Conservation (phyloP, 2,797 vertebrate genomes). For the Danionella dracula region DNA sequence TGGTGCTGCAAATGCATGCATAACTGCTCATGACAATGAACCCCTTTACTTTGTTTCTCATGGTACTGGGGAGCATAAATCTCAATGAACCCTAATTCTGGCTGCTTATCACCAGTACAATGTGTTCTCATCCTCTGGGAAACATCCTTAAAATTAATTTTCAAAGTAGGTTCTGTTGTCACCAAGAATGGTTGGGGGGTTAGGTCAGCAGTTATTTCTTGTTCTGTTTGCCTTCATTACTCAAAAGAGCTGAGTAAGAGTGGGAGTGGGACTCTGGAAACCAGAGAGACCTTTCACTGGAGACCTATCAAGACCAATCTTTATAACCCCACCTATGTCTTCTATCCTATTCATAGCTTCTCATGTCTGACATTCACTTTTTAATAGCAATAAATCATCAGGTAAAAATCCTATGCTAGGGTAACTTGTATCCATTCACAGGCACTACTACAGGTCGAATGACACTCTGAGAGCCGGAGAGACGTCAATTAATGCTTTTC, state of each 20-base stretch:
- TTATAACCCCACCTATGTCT: slow-evolving; percentile 40
- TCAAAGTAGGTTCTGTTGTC: slow-evolving; percentile 13
- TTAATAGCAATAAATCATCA: no score
- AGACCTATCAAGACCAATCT: slow-evolving; percentile 36
- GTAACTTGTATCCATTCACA: no score
- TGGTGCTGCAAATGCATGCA: no score
- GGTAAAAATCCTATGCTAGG: no score
- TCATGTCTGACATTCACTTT: no score
- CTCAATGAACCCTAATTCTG: slow-evolving; percentile 12
- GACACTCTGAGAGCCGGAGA: no score
- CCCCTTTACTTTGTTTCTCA: neutral
- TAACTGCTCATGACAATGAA: neutral
- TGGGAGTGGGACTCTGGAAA: slow-evolving; percentile 42
- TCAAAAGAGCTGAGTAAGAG: slow-evolving; percentile 46
- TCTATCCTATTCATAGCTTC: no score
- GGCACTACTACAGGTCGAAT: no score
- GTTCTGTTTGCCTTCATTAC: slow-evolving; percentile 42
- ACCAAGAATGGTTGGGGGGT: neutral
- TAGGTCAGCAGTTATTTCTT: slow-evolving; percentile 41
- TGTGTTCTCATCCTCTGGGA: slow-evolving; percentile 8
- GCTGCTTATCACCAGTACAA: neutral
- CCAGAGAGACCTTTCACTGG: slow-evolving; percentile 46
- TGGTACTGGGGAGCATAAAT: slow-evolving; percentile 10
- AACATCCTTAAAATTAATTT: neutral
- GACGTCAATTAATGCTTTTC: no score